Base-by-base conservation (phyloP, 2,888 invertebrate species). In the Rhagium mordax region DNA sequence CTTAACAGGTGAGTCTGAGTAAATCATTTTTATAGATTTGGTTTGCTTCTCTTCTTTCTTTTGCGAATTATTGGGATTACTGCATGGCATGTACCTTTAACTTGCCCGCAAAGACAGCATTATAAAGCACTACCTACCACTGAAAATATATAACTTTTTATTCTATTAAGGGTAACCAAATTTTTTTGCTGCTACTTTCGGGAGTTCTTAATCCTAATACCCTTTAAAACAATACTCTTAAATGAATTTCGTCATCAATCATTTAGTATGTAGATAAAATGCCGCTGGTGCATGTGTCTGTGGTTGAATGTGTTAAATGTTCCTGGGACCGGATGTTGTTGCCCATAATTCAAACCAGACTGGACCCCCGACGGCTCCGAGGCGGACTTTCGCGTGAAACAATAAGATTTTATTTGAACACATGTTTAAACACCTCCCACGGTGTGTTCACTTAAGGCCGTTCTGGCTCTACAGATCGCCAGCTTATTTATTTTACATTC, bases 321-420 rank as follows among this genome's bases (percentile, higher is more conserved):
- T 27, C 65, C 10, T 48, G 62, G 41, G 61, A 78, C 83, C 83
- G 83, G 84, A 84, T 84, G 78, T 81, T 78, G 80, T 75, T 81
- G 83, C 75, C 81, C 82, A 83, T 84, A 84, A 81, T 81, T 84
- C 79, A 82, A 77, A 77, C 65, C 29, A 53, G 68, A 57, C 62
- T 57, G 67, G 70, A 62, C 66, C 67, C 67, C 74, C 67, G 70
- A 24, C 60, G 62, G 67, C 59, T 70, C 78, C 71, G 76, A 83
- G 82, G 84, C 82, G 83, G 83, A 81, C 83, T 82, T 80, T 80
- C 76, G 82, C 79, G 81, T 80, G 83, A 85, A 84, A 86, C 86
- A 86, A 85, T 86, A 84, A 82, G 83, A 81, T 85, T 84, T 84
- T 84, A 84, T 85, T 85, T 84, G 84, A 84, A 86, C 85, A 85